Base-by-base conservation (phyloP, 2,888 invertebrate genomes). In the Phortica okadai region DNA sequence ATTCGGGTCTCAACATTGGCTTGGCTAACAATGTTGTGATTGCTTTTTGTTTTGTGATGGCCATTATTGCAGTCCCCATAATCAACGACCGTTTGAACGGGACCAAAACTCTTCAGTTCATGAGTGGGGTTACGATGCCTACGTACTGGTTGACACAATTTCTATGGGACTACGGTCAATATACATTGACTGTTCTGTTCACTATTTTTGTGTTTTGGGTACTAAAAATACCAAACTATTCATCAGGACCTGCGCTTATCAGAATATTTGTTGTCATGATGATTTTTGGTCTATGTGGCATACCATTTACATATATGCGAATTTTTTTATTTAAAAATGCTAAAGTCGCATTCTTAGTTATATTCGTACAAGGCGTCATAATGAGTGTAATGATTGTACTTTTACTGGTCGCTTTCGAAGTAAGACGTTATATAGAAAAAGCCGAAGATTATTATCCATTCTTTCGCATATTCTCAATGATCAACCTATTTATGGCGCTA, bases 401-500 rank as follows among this genome's bases (percentile, higher is more conserved):
- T 4, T 44, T 72, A 33, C 14, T 72, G 11, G 56, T 72, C 70
- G 54, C 70, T 10, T 54, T 56, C 56, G 70, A 72, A 33, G n/a
- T 6, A n/a, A 50, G 56, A 21, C 5, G n/a, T n/a, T 72, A 72
- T 25, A 33, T 72, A 5, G 41, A 56, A 33, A 56, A 14, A 10
- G 70, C 54, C 7, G 54, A 54, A n/a, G 56, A 56, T 8, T 72
- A 72, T 14, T 72, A 72, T 16, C 16, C 21, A 11, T 72, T 33
- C n/a, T 72, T 72, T 72, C 70, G 70, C 56, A 56, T 72, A 25
- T 25, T 72, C 1, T 56, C 80, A 0, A 74, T 76, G 8, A 76
- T 76, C 74, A 74, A 74, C n/a, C 73, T 79, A 42, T 74, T 73
- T 56, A 70, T 50, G n/a, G 74, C 44, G 5, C 50, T 76, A 11